Percentiles rank a stretch among this genome's conserved stretches.
phyloP scores from a whole-genome alignment of 2,113 vertebrate genomes.

The Thamnophis sirtalis region DNA sequence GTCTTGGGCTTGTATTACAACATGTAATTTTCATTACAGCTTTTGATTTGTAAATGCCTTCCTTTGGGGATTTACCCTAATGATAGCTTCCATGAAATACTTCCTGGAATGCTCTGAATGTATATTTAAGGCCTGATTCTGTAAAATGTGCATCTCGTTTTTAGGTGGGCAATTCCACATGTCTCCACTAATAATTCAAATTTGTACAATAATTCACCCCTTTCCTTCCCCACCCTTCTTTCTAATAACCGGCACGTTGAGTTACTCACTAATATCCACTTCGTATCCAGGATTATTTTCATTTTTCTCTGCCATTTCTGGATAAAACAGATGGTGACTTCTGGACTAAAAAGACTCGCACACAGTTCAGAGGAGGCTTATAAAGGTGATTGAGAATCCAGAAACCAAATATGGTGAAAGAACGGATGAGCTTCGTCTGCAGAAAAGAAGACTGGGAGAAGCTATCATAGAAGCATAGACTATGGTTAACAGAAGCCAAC shows the following conservation, averaged over 20 bases:
- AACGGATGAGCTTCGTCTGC: neutral
- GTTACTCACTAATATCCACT: neutral
- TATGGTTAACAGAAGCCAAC: neutral
- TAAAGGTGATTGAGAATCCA: neutral
- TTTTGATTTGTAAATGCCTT: constrained; percentile 45
- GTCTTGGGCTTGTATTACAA: constrained; percentile 47
- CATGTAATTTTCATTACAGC: constrained; percentile 55
- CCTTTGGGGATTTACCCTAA: constrained; percentile 41
- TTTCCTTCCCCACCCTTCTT: neutral
- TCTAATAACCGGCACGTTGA: neutral
- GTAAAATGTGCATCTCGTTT: constrained; percentile 46
- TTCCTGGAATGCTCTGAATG: constrained; percentile 51
- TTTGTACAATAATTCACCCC: constrained; percentile 5
- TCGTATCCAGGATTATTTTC: neutral
- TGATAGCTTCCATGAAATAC: constrained; percentile 32
- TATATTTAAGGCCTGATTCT: constrained; percentile 21
- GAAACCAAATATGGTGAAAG: neutral
- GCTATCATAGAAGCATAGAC: neutral
- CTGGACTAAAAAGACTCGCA: neutral
- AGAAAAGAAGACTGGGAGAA: neutral
- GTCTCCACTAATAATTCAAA: constrained; percentile 37
- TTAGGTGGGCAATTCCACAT: constrained; percentile 27
- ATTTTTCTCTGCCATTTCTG: neutral
- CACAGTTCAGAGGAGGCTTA: neutral
- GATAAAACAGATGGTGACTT: neutral